Percentiles rank a stretch among this genome's conserved stretches.
phyloP scores from a whole-genome alignment of 2,888 invertebrate species.

The Limulus polyphemus region DNA sequence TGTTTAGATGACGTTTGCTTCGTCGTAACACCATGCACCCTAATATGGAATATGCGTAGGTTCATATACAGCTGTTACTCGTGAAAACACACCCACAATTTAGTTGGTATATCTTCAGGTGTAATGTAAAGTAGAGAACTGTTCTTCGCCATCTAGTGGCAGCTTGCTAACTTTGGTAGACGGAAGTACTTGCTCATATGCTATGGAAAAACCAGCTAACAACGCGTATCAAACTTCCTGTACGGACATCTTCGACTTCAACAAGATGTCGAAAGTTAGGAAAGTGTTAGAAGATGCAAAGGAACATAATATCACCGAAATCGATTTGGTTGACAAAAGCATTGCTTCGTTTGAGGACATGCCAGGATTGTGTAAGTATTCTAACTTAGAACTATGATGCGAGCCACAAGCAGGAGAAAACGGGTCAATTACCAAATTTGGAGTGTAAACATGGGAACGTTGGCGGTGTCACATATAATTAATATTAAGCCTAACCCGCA shows the following conservation, averaged over 20 bases:
- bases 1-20: no score
- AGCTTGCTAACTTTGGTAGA: constrained; percentile 5
- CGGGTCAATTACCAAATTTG: constrained; percentile 17
- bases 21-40: no score
- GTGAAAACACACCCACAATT: no score
- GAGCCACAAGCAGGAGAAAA: neutral
- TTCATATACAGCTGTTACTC: no score
- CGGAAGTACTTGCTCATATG: constrained; percentile 10
- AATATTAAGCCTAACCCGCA: no score
- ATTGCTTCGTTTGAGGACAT: constrained; percentile 78
- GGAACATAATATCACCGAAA: constrained; percentile 43
- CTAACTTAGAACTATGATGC: neutral
- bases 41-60: no score
- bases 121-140: no score
- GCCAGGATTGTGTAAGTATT: constrained; percentile 79
- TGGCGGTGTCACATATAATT: no score
- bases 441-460: constrained; percentile 1
- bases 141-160: no score
- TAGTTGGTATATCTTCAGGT: no score
- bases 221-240: constrained; percentile 32
- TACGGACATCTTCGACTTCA: constrained; percentile 22
- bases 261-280: constrained; percentile 24
- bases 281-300: constrained; percentile 20
- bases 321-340: constrained; percentile 88
- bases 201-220: constrained; percentile 18